Base-by-base conservation (phyloP, 2,797 vertebrate species). In the Eospalax fontanierii region DNA sequence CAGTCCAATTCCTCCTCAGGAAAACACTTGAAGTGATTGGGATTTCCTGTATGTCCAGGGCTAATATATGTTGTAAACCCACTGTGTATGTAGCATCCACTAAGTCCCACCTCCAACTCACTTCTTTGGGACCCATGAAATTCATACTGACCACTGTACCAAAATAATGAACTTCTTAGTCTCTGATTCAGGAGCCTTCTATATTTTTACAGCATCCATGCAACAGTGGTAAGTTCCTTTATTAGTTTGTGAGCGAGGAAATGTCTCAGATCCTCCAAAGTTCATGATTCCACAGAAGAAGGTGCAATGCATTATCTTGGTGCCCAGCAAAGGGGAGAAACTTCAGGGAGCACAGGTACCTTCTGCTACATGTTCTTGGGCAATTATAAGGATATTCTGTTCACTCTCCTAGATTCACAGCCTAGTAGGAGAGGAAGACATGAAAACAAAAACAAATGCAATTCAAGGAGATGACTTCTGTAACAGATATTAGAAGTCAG, bases 381-480 rank as follows among this genome's bases (percentile, higher is more conserved):
- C 57, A 93, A 57, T 89, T 94, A 84, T 12, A 92, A 93, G 46
- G 54, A 35, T 91, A 71, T 63, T 26, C 87, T 68, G 89, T 89
- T 50, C 82, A 21, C 30, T 18, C 15, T 76, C 68, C 26, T 87
- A 68, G 63, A 84, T 75, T 92, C n/a, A 89, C 3, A 80, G 74
- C 14, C 63, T 73, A 84, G n/a, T 75, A 35, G 30, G 79, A 82
- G 33, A 38, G 26, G 43, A 76, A 50, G 14, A 65, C 6, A 63
- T 68, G 26, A 16, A 91, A 93, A 61, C 22, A 59, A 81, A 68
- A 94, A 68, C 46, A 46, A 63, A 1, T n/a, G 3, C 33, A 71
- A 81, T 78, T 87, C 46, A 89, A 92, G 54, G 81, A 86, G 10
- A 73, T 93, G 6, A 95, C 89, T 98, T 98, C 98, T 73, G 7